phyloP scores from a whole-genome alignment of 2,797 vertebrate species.

The Sardinella longiceps region DNA sequence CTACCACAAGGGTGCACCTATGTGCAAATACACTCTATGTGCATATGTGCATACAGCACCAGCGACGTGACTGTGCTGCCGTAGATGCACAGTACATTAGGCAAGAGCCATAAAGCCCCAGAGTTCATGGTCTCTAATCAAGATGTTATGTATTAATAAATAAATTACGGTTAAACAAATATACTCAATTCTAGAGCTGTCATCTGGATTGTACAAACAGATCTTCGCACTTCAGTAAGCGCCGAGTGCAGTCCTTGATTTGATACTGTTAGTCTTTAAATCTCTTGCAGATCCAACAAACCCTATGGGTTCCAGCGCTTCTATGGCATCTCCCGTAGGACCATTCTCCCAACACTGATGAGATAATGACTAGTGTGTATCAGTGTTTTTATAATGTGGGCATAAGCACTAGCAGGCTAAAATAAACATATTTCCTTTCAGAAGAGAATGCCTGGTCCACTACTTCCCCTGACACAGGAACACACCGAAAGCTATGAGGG shows the following conservation, averaged over 20 bases:
- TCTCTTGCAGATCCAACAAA: background rate
- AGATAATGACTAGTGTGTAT: slow-evolving; percentile 6
- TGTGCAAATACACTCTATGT: background rate
- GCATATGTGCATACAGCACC: no score
- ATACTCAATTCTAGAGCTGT: background rate
- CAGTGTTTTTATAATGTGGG: background rate
- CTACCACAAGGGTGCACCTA: background rate
- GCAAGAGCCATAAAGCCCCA: background rate
- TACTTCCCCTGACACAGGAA: background rate
- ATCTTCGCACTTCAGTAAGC: background rate
- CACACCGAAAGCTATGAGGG: background rate
- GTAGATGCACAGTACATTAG: background rate
- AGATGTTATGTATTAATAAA: background rate
- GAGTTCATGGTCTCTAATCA: background rate
- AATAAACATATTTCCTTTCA: background rate
- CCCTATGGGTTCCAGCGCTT: background rate
- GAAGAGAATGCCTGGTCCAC: background rate
- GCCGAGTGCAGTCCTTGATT: background rate
- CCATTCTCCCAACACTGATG: slow-evolving; percentile 14
- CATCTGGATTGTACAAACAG: background rate
- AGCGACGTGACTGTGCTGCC: no score
- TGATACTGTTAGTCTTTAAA: background rate
- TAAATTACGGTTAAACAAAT: background rate
- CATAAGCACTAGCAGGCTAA: background rate
- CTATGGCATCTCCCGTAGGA: background rate